A percentile compares a stretch with the other conserved stretches of the same genome.
phyloP scores from a whole-genome alignment of 2,888 invertebrate species.

The Eupithecia exiguata region DNA sequence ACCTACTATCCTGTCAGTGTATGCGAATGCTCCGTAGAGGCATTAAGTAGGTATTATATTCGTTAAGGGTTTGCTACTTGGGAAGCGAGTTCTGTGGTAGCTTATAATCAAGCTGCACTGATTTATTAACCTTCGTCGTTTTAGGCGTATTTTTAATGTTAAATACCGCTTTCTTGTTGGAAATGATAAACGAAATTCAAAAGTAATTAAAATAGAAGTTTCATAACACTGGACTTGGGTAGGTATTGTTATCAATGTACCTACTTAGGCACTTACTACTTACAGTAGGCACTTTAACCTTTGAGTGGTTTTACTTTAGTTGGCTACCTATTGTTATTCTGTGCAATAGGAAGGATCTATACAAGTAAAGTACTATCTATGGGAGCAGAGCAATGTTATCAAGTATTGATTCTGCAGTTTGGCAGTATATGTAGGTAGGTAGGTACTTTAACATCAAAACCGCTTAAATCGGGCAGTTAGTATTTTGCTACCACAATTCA shows the following conservation, averaged over 20 bases:
- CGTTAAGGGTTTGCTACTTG: slow-evolving; percentile 46
- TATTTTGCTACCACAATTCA: not conserved
- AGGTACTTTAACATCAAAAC: not conserved
- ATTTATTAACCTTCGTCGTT: not conserved
- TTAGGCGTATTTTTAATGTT: not conserved
- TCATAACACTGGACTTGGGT: not conserved
- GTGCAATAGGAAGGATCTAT: not conserved
- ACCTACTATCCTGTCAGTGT: slow-evolving; percentile 48
- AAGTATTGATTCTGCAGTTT: not conserved
- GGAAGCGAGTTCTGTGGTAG: not conserved
- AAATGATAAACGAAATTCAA: not conserved
- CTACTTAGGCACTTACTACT: no score
- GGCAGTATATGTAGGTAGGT: not conserved
- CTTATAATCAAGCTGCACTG: not conserved
- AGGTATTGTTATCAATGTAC: not conserved
- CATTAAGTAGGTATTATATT: slow-evolving; percentile 55
- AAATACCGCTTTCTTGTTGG: not conserved
- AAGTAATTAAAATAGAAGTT: not conserved
- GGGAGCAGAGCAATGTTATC: no score
- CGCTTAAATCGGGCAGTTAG: not conserved
- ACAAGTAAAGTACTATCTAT: no score
- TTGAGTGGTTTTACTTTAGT: no score
- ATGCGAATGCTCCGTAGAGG: slow-evolving; percentile 59
- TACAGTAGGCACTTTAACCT: no score
- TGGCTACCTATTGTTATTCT: not conserved